Conservation (phyloP, 2,888 invertebrate species). For the Phortica okadai region DNA sequence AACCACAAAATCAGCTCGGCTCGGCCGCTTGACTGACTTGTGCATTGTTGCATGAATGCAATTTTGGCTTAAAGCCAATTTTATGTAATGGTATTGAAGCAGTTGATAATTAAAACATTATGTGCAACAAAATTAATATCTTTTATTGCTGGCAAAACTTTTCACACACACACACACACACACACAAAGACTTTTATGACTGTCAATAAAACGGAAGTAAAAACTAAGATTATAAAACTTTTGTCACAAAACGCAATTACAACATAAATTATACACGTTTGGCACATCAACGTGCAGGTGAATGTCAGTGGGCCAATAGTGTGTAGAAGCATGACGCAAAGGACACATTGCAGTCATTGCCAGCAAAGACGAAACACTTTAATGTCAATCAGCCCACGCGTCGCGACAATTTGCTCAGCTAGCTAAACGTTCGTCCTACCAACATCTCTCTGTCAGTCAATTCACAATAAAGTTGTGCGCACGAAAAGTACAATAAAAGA, state of each 20-base stretch:
- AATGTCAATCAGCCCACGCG: constrained; percentile 10
- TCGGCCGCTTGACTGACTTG: not conserved
- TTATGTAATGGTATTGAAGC: no score
- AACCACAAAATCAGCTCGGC: not conserved
- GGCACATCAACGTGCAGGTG: constrained; percentile 47
- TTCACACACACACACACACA: constrained; percentile 28
- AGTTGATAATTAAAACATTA: no score
- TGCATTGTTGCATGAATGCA: no score
- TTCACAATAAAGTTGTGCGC: not conserved
- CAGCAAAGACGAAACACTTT: constrained; percentile 10
- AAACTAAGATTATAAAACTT: constrained; percentile 45
- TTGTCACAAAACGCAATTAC: constrained; percentile 59
- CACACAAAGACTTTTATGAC: constrained; percentile 58
- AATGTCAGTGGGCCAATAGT: not conserved
- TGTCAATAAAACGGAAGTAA: constrained; percentile 49
- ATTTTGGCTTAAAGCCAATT: no score
- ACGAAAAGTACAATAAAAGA: not conserved
- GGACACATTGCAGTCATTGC: not conserved
- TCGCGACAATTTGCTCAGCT: not conserved
- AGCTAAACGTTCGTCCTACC: not conserved
- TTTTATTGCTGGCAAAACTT: constrained; percentile 20
- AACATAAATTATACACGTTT: constrained; percentile 48
- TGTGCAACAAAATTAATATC: not conserved
- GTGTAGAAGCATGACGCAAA: not conserved
- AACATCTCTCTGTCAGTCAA: not conserved